Evolutionary conservation across 2,888 invertebrate species (phyloP), one percentile per base, ranked within the genome.

Genomic region (Scelioninae gen. 2): DNA sequence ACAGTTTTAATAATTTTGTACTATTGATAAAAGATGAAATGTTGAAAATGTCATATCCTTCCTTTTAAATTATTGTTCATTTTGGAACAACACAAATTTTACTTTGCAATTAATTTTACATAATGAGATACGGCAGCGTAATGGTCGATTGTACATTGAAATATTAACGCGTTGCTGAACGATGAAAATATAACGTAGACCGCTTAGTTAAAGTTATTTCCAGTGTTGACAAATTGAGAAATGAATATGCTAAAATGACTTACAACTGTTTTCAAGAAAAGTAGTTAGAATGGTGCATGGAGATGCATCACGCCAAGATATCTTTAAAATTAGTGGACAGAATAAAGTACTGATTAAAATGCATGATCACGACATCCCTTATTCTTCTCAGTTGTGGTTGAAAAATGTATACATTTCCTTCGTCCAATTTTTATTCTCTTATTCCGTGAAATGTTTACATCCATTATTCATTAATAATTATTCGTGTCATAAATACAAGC

Each of bases 261-360:
- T 22, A 45, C 25, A 22, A 25, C 19, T 9, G 33, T 43, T 58
- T 58, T 33, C 19, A 43, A 19, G n/a, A 11, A 5, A 58, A 58
- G 53, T 53, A 37, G 45, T 45, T 22, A 3, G 19, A 45, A 45
- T 6, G 16, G 3, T 16, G 33, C 3, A n/a, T 18, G 18, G 13
- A 58, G 57, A 58, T 58, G 57, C 33, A n/a, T n/a, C n/a, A 43
- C 43, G 46, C 46, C 46, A 58, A 60, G 48, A 60, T 60, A 60
- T 7, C 48, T 33, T 25, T 48, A 37, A 60, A 60, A 48, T 35
- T 37, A 48, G 33, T 11, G 48, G 35, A 19, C 37, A 46, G 46
- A 60, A 48, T 46, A 15, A 37, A 60, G 60, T 60, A 28, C 60
- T 48, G 35, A 60, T 60, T 60, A 60, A 60, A 60, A 60, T 60